Percentiles rank a stretch among this genome's conserved stretches.
phyloP scores from a whole-genome alignment of 2,797 vertebrate species.

The Thalassophryne amazonica region DNA sequence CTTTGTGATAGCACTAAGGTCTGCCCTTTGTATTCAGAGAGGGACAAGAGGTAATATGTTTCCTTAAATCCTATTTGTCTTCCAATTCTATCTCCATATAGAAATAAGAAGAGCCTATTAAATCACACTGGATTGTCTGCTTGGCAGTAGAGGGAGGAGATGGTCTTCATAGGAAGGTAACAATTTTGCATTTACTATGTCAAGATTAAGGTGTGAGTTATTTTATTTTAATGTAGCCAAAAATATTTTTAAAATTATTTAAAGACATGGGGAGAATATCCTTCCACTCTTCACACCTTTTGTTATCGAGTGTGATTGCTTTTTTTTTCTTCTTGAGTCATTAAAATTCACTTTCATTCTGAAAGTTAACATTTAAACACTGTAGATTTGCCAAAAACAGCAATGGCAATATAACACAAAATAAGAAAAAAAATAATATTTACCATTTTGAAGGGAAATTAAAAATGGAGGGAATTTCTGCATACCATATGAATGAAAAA shows the following conservation, averaged over 20 bases:
- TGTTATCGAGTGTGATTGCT: background rate
- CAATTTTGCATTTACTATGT: constrained; percentile 42
- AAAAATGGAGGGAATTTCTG: background rate
- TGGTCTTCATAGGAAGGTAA: constrained; percentile 47
- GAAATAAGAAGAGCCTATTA: constrained; percentile 66
- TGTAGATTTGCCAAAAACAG: no score
- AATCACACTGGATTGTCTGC: constrained; percentile 59
- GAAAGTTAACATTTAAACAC: background rate
- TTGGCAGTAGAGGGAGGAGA: constrained; percentile 50
- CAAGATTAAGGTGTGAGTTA: constrained; percentile 39
- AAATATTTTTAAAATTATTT: constrained; percentile 8
- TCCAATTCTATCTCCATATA: constrained; percentile 72
- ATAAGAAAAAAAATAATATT: background rate
- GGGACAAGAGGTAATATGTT: constrained; percentile 77
- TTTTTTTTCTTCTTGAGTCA: background rate
- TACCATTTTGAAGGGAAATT: background rate
- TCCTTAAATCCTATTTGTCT: constrained; percentile 77
- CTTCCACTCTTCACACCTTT: background rate
- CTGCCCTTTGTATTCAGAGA: constrained; percentile 78
- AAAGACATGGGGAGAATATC: constrained; percentile 7
- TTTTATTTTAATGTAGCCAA: constrained; percentile 23
- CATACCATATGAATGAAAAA: background rate
- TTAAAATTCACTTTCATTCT: background rate
- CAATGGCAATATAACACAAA: background rate
- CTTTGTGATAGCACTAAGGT: constrained; percentile 78